phyloP scores from a whole-genome alignment of 2,113 vertebrate genomes.

The Eretmochelys imbricata region DNA sequence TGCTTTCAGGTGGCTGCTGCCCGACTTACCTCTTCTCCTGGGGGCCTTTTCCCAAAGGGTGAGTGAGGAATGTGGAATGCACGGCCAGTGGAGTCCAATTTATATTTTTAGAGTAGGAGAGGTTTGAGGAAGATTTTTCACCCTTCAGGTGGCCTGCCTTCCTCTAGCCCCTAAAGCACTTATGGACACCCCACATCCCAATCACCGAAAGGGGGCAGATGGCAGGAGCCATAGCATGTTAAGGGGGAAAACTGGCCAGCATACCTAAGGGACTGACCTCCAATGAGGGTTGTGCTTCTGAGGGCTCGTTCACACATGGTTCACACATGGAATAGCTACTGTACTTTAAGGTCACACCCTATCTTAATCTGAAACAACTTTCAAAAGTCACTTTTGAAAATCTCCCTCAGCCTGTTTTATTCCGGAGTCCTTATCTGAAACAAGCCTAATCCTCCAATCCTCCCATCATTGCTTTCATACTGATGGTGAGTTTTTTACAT shows the following conservation, averaged over 20 bases:
- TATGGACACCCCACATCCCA: neutral
- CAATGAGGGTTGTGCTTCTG: neutral
- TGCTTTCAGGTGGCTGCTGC: neutral
- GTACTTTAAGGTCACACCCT: neutral
- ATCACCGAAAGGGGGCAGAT: neutral
- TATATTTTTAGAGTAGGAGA: neutral
- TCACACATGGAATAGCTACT: neutral
- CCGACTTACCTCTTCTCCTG: neutral
- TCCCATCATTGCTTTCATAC: neutral
- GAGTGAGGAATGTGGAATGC: neutral
- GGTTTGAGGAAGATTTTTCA: neutral
- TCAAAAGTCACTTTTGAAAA: neutral
- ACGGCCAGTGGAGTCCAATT: neutral
- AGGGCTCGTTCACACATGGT: neutral
- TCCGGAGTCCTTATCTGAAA: neutral
- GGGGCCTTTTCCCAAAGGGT: neutral
- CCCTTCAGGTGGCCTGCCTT: neutral
- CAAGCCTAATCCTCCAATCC: neutral
- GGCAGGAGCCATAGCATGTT: neutral
- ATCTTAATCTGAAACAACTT: neutral
- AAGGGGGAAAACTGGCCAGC: accelerated
- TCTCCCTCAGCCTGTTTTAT: neutral
- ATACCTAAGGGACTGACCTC: accelerated
- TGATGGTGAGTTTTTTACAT: constrained; percentile 6
- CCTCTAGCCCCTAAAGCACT: neutral